Evolutionary conservation across 2,797 vertebrate species (phyloP).

Genomic region (Sardinella longiceps): DNA sequence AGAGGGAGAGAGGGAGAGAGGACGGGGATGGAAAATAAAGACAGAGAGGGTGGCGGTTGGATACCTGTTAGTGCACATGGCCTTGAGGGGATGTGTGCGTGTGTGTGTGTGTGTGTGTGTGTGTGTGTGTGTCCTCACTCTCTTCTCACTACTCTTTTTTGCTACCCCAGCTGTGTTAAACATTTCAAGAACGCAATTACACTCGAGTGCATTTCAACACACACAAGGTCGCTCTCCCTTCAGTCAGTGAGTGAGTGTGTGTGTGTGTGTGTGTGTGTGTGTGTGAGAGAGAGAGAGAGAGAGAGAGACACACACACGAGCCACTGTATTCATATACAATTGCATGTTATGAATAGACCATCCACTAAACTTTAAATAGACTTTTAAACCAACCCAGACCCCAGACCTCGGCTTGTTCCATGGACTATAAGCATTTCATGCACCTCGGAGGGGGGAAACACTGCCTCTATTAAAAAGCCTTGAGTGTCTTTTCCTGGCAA

Average conservation of each 20-base stretch:
- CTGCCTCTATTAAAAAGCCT: background rate
- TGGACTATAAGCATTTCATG: background rate
- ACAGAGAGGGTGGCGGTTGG: background rate
- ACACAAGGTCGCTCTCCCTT: slow-evolving; percentile 7
- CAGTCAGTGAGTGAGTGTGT: background rate
- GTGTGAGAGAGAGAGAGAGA: too few relatives aligned
- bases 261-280: background rate
- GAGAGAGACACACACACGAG: too few relatives aligned
- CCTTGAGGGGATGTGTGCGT: background rate
- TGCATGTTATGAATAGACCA: background rate
- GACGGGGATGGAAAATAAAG: background rate
- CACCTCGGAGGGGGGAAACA: background rate
- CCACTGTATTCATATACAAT: background rate
- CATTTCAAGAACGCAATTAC: slow-evolving; percentile 22
- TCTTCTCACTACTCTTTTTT: background rate
- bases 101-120: slow-evolving; percentile 20
- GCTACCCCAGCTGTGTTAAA: slow-evolving; percentile 17
- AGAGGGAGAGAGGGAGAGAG: background rate
- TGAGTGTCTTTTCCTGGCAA: background rate
- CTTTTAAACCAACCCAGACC: background rate
- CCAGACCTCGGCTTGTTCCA: background rate
- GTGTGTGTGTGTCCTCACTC: background rate
- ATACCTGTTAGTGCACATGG: slow-evolving; percentile 7
- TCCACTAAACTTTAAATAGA: background rate
- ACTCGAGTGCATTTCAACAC: background rate